phyloP scores from a whole-genome alignment of 2,113 vertebrate species.

The Chrysemys picta region DNA sequence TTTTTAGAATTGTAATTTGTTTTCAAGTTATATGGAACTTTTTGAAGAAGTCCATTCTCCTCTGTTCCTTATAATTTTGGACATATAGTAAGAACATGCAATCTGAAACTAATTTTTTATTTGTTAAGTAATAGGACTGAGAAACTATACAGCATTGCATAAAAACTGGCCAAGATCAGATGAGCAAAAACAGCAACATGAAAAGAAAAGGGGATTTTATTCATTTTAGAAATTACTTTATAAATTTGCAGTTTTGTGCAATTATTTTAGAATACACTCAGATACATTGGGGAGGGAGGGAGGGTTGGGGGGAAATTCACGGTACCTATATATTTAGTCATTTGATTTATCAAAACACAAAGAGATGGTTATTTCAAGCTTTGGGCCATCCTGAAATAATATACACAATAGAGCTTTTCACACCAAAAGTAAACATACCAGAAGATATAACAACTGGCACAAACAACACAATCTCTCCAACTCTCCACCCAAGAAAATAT shows the following conservation, averaged over 20 bases:
- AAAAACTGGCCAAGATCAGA: background rate
- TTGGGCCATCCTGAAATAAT: rapidly evolving
- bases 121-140: background rate
- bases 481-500: background rate
- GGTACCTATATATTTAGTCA: background rate
- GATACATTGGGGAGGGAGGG: background rate
- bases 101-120: background rate
- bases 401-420: background rate
- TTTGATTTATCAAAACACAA: background rate
- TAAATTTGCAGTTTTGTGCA: background rate
- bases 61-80: background rate
- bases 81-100: background rate
- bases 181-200: background rate
- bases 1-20: background rate
- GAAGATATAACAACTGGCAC: background rate
- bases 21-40: background rate
- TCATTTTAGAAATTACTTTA: background rate
- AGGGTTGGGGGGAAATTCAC: background rate
- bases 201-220: background rate
- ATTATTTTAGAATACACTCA: rapidly evolving
- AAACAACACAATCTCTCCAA: background rate
- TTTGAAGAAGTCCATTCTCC: background rate
- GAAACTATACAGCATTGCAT: background rate
- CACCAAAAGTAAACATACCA: rapidly evolving
- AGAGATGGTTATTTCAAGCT: background rate